Conservation (phyloP, 1,140 invertebrate species). For the Drosophila pseudoananassae region DNA sequence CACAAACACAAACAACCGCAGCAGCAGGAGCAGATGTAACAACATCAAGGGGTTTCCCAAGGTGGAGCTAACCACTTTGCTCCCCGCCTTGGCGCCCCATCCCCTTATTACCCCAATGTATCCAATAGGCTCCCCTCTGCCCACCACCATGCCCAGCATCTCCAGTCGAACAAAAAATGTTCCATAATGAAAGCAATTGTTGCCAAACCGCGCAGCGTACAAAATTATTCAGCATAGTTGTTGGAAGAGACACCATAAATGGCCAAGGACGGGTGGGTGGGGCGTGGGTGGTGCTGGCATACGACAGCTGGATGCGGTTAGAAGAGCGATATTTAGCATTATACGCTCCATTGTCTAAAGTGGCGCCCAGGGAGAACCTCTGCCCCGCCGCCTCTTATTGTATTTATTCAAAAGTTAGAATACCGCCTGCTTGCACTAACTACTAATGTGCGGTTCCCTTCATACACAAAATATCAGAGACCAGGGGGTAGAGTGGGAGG, state of each 20-base stretch:
- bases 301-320: constrained; percentile 65
- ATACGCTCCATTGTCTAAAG: constrained; percentile 82
- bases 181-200: constrained; percentile 80
- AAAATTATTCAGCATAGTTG: constrained; percentile 76
- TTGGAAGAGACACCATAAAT: constrained; percentile 27
- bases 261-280: not conserved
- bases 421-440: constrained; percentile 79
- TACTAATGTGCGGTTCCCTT: constrained; percentile 75
- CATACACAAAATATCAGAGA: constrained; percentile 9
- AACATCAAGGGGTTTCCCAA: constrained; percentile 74
- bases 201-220: constrained; percentile 76
- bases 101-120: not conserved
- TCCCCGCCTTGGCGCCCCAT: not conserved
- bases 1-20: constrained; percentile 63
- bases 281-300: not conserved
- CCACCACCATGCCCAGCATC: constrained; percentile 12
- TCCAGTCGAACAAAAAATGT: constrained; percentile 51
- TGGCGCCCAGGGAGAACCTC: constrained; percentile 63
- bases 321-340: constrained; percentile 77
- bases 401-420: constrained; percentile 79
- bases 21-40: constrained; percentile 58
- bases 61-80: constrained; percentile 45
- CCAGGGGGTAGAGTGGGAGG: not conserved
- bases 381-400: constrained; percentile 44
- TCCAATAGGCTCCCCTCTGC: not conserved